A percentile compares a stretch with the other conserved stretches of the same genome.
Evolutionary conservation across 2,113 vertebrate species (phyloP).

Genomic region (Dicaeum eximium): DNA sequence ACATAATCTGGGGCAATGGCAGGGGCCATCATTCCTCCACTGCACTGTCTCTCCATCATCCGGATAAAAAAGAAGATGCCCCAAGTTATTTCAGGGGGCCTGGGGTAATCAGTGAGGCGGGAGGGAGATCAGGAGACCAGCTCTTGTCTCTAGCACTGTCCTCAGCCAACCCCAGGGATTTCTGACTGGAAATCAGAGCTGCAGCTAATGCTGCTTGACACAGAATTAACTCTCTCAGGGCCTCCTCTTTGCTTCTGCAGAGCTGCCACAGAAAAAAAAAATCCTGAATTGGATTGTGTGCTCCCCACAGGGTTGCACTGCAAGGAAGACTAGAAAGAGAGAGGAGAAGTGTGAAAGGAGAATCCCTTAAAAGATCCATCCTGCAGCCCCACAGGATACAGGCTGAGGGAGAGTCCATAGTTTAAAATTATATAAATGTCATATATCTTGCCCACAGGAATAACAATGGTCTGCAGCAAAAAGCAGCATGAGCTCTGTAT

Average conservation of each 20-base stretch:
- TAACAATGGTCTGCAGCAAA: background rate
- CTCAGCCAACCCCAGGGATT: conserved; percentile 58
- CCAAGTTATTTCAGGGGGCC: background rate
- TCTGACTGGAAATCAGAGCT: conserved; percentile 46
- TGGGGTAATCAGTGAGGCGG: background rate
- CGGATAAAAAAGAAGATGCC: background rate
- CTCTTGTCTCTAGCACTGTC: conserved; percentile 10
- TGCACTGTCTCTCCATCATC: background rate
- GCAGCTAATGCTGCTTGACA: conserved; percentile 57
- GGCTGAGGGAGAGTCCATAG: background rate
- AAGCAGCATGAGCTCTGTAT: background rate
- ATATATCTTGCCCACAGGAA: background rate
- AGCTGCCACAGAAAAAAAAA: background rate
- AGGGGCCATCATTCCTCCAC: background rate
- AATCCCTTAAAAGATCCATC: background rate
- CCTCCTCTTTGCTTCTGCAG: conserved; percentile 11
- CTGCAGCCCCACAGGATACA: background rate
- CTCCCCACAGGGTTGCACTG: background rate
- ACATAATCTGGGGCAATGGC: background rate
- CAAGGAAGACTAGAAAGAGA: background rate
- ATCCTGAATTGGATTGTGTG: background rate
- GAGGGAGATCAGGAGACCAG: background rate
- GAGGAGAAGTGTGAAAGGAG: background rate
- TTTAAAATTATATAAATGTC: background rate
- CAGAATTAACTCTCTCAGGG: conserved; percentile 55